Percentiles rank a stretch among this genome's conserved stretches.
Evolutionary conservation across 2,113 vertebrate species (phyloP).

Genomic region (Spilogale gracilis): DNA sequence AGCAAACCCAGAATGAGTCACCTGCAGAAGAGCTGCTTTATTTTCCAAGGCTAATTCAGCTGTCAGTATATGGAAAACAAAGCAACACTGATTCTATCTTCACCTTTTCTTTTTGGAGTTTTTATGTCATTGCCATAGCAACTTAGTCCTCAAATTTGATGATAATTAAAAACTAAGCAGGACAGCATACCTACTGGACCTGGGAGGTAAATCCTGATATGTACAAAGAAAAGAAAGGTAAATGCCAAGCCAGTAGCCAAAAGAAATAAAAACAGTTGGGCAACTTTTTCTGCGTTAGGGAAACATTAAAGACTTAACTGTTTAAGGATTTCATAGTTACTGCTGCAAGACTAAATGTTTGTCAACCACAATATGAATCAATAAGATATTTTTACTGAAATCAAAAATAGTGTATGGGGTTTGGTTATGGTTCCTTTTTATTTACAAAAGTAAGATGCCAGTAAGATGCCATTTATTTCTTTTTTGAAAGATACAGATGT

Average conservation of each 20-base stretch:
- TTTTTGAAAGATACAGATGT: background rate
- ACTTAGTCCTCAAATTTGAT: slow-evolving; percentile 51
- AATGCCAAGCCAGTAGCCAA: background rate
- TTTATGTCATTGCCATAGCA: slow-evolving; percentile 72
- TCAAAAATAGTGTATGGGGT: background rate
- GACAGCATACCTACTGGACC: background rate
- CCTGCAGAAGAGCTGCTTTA: background rate
- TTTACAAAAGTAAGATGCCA: background rate
- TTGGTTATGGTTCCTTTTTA: background rate
- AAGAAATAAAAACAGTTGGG: slow-evolving; percentile 10
- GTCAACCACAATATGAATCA: background rate
- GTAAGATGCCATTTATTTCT: background rate
- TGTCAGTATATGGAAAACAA: background rate
- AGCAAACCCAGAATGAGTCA: background rate
- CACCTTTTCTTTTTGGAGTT: background rate
- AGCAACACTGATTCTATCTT: background rate
- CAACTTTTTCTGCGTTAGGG: background rate
- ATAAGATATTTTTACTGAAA: background rate
- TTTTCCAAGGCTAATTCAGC: background rate
- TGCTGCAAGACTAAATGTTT: background rate
- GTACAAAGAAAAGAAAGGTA: slow-evolving; percentile 34
- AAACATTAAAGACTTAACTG: background rate
- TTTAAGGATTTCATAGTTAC: background rate
- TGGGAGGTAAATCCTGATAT: background rate
- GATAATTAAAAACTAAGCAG: slow-evolving; percentile 42